These are phyloP conservation scores for Stylophora pistillata DNA, from an alignment of 64 coral and sea anemone genomes.

Conservation along the genomic window DNA sequence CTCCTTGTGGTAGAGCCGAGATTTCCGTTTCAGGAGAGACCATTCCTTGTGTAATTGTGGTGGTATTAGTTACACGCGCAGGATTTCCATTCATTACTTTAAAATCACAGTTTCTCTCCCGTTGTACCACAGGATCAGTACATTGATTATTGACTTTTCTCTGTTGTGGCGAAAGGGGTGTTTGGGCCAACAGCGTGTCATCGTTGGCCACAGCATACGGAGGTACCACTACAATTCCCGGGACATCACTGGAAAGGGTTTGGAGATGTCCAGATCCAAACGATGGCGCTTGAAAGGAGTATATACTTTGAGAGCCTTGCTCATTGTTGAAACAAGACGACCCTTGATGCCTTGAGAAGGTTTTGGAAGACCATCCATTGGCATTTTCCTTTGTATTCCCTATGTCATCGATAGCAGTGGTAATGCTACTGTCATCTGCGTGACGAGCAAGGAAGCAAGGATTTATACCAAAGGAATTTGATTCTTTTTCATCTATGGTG, in stretches of 20 bases:
- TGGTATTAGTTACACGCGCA: too few relatives aligned
- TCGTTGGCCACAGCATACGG: neutral
- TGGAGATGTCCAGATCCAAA: neutral
- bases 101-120: too few relatives aligned
- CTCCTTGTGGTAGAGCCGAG: too few relatives aligned
- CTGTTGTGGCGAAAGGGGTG: too few relatives aligned
- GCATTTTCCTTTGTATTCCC: neutral
- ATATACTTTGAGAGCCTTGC: neutral
- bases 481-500: neutral
- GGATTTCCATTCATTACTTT: too few relatives aligned
- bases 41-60: too few relatives aligned
- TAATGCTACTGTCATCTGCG: neutral
- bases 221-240: neutral
- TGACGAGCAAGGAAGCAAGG: neutral
- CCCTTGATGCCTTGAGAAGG: neutral
- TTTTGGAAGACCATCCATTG: neutral
- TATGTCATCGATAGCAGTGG: neutral
- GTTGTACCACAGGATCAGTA: too few relatives aligned
- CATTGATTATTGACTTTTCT: too few relatives aligned
- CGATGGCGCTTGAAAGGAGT: neutral
- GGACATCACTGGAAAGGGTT: neutral
- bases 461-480: neutral
- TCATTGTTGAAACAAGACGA: neutral
- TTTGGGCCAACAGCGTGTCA: neutral
- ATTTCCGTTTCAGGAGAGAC: too few relatives aligned